Evolutionary conservation across 2,797 vertebrate genomes (phyloP).

Genomic region (Staurois parvus): DNA sequence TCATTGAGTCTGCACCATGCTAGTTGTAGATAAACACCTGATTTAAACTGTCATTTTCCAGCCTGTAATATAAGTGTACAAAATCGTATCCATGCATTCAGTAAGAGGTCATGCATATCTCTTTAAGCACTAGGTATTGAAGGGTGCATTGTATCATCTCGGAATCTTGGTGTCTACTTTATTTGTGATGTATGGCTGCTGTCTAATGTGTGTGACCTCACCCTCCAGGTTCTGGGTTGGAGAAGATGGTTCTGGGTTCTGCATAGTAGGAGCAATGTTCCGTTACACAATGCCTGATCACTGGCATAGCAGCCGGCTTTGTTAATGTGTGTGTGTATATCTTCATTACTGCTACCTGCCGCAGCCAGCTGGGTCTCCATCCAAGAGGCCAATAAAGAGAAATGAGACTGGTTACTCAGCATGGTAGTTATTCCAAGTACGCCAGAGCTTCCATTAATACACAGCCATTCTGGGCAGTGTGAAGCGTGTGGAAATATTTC

Average conservation of each 20-base stretch:
- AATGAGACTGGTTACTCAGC: conserved; percentile 27
- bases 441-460: neutral
- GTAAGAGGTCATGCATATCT: no score
- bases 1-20: no score
- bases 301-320: conserved; percentile 11
- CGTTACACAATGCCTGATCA: conserved; percentile 25
- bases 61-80: no score
- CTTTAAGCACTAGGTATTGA: neutral
- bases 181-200: conserved; percentile 33
- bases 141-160: neutral
- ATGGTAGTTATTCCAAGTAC: conserved; percentile 21
- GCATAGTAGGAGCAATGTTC: conserved; percentile 19
- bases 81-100: no score
- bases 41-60: no score
- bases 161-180: neutral
- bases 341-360: conserved; percentile 45
- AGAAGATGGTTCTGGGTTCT: neutral
- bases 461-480: neutral
- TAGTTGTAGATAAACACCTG: no score
- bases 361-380: conserved; percentile 41
- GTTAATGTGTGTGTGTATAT: conserved; percentile 43
- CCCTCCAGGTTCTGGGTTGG: conserved; percentile 17
- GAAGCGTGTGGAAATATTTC: neutral
- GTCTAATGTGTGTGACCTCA: conserved; percentile 21
- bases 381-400: conserved; percentile 32